These are phyloP conservation scores for Bemisia tabaci DNA, from an alignment of 1,140 invertebrate genomes.

Conservation along the genomic window DNA sequence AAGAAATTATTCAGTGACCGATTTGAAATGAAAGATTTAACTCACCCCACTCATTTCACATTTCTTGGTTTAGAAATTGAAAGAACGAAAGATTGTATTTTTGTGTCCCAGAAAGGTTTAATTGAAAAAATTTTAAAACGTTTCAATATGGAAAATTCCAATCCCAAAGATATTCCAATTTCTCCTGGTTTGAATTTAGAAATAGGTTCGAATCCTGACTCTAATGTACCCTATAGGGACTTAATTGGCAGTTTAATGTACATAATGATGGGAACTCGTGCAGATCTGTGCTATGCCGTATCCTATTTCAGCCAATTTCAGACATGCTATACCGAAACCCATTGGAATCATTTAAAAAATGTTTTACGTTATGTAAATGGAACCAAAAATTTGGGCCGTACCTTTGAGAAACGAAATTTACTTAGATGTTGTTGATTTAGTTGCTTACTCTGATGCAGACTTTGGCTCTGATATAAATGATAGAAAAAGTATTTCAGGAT, in stretches of 20 bases:
- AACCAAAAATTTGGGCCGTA: not conserved
- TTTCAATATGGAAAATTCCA: conserved; percentile 29
- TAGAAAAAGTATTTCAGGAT: conserved; percentile 24
- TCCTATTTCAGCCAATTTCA: conserved; percentile 19
- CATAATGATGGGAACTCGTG: conserved; percentile 20
- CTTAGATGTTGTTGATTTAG: conserved; percentile 12
- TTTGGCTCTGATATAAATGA: conserved; percentile 26
- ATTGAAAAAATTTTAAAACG: conserved; percentile 30
- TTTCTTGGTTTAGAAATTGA: conserved; percentile 11
- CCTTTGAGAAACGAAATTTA: conserved; percentile 14
- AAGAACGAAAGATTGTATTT: conserved; percentile 10
- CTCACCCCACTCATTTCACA: conserved; percentile 24
- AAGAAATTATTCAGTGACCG: conserved; percentile 18
- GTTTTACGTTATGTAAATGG: conserved; percentile 11
- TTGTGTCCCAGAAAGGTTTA: conserved; percentile 28
- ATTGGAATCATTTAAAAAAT: conserved; percentile 11
- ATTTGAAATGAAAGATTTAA: conserved; percentile 28
- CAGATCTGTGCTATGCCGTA: conserved; percentile 21
- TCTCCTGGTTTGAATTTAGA: conserved; percentile 24
- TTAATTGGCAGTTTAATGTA: conserved; percentile 24
- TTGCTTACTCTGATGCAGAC: conserved; percentile 27
- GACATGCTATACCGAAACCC: conserved; percentile 15
- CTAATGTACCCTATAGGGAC: conserved; percentile 2
- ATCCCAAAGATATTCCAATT: conserved; percentile 29
- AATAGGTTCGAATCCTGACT: conserved; percentile 16